A percentile compares a stretch with the other conserved stretches of the same genome.
These are phyloP conservation scores for Prorops nasuta DNA, from an alignment of 1,140 invertebrate species.

Conservation along the genomic window DNA sequence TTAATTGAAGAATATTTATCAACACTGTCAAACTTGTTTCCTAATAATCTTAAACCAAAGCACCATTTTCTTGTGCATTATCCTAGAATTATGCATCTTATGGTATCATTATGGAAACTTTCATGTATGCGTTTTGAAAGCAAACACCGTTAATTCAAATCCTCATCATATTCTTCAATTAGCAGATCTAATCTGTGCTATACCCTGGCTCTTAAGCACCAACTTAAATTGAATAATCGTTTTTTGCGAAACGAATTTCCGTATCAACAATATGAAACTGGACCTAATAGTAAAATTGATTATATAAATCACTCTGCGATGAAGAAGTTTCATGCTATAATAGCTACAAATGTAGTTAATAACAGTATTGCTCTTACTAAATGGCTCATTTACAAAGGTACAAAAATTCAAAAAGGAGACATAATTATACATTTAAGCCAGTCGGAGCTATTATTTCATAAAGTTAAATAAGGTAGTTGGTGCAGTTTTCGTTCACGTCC, in stretches of 20 bases:
- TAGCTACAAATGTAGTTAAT: too few species aligned
- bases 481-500: too few species aligned
- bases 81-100: slow-evolving; percentile 1
- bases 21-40: not conserved
- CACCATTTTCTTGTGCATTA: not conserved
- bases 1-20: not conserved
- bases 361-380: too few species aligned
- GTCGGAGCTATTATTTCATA: too few species aligned
- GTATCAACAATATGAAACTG: not conserved
- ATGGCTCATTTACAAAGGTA: too few species aligned
- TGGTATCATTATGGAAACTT: not conserved
- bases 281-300: not conserved
- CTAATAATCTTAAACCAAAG: not conserved
- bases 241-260: not conserved
- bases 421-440: too few species aligned
- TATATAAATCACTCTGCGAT: not conserved
- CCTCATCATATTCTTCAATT: not conserved
- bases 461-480: too few species aligned
- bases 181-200: not conserved
- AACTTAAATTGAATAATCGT: not conserved
- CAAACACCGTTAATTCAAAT: not conserved
- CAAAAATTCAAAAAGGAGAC: too few species aligned
- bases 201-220: not conserved
- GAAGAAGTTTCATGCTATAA: not conserved
- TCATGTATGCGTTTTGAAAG: not conserved